Evolutionary conservation across 2,888 invertebrate species (phyloP), one percentile per base, ranked within the genome.

Genomic region (Tortrix viridana): DNA sequence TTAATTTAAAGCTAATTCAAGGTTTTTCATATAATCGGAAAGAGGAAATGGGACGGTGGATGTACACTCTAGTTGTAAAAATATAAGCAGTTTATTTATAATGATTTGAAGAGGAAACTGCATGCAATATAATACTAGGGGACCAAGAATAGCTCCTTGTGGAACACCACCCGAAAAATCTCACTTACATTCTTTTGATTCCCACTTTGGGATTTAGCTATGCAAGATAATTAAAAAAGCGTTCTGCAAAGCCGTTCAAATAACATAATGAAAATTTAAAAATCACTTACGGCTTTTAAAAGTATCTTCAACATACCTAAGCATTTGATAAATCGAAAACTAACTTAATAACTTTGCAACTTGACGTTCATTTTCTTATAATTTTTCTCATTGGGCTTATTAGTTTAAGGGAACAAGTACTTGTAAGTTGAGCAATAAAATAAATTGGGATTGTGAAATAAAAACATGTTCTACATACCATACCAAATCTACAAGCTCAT

Each of bases 31-130:
- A 52, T 79, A 81, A 82, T 81, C 83, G 86, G 88, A 88, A 84
- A 90, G 88, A 89, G 86, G 89, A 88, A 89, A 84, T 79, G 92
- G 92, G 92, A 92, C 92, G 91, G 92, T 89, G 89, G 87, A 84
- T 88, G 85, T 85, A 84, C 73, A 79, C 78, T 80, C 82, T 86
- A 86, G 74, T 79, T 83, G 80, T 82, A 85, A 84, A 84, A 83
- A 86, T 85, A 84, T 80, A 84, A 89, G 87, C 85, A 78, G 78
- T 75, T 77, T 74, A 74, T 75, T 71, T 74, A 71, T 70, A 73
- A 70, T 73, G 72, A 70, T 67, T 69, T 73, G 65, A 67, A 80
- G 77, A 79, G 70, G 72, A 76, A 78, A 78, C 74, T 69, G 74
- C 77, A 82, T 81, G 83, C 77, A 74, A 72, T 55, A 59, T 57